Base-by-base conservation (phyloP, 2,888 invertebrate genomes). In the Sacculina carcini region DNA sequence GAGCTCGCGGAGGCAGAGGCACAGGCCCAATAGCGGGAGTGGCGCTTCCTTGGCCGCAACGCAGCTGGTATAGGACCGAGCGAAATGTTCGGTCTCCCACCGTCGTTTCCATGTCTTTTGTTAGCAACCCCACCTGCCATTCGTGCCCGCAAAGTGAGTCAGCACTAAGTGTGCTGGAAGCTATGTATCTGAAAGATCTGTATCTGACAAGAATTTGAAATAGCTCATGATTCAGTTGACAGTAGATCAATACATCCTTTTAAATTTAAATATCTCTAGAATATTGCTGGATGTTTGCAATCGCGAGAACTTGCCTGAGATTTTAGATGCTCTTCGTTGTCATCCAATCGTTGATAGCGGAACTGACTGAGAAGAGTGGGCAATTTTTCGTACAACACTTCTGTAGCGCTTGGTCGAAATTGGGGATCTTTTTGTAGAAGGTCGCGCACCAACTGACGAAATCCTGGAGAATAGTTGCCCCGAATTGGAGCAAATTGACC, bases 401-500 rank as follows among this genome's bases (percentile, higher is more conserved):
- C 72, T 31, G 67, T 65, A 1, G 78, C 76, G 2, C 74, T 70
- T 0, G 79, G 79, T 51, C 79, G 63, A 24, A 68, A 64, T 24
- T 68, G 64, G 1, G 76, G 73, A 57, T 78, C 73, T 56, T 70
- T 69, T 60, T 77, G 73, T 19, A 79, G 65, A 59, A 79, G 67
- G 57, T 73, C 71, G 56, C 69, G 66, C 24, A 79, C 67, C 4
- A 79, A 63, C 54, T 74, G 69, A 56, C 73, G 72, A 56, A 79
- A 66, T 26, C 72, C 73, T 10, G 70, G 66, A 3, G 76, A 75
- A 63, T 78, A 80, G 48, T 71, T 72, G 4, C 70, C 68, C 12
- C 75, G 75, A 39, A 79, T 68, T 1, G 76, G 73, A 19, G 74
- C 72, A 65, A 75, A 79, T 48, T 75, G 71, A 38, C 76, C 77